phyloP scores from a whole-genome alignment of 2,113 vertebrate species.

The Anser brachyrhynchus region DNA sequence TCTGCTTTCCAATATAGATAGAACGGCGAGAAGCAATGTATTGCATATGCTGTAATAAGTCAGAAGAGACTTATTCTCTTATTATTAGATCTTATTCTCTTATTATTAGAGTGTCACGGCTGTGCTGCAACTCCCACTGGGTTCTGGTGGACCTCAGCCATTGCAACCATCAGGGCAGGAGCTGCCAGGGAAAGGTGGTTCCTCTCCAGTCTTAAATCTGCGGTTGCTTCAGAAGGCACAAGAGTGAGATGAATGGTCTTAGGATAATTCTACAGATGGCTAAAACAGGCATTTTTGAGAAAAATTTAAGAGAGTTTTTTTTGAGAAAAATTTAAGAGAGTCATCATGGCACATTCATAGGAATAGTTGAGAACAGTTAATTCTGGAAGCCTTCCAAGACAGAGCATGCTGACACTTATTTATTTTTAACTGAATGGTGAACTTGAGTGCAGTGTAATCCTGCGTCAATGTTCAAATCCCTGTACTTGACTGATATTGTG shows the following conservation, averaged over 20 bases:
- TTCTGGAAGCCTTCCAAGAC: background rate
- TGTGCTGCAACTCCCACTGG: no score
- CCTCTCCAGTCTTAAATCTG: background rate
- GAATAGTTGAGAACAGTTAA: background rate
- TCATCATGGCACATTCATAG: background rate
- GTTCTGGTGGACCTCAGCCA: no score
- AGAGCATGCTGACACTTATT: background rate
- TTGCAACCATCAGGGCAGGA: no score
- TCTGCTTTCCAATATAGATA: background rate
- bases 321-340: background rate
- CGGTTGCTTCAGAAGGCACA: background rate
- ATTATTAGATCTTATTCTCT: no score
- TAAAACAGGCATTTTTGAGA: background rate
- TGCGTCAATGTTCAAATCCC: background rate
- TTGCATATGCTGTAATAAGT: background rate
- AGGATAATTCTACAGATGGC: background rate
- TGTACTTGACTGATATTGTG: fast-evolving
- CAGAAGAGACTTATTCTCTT: background rate
- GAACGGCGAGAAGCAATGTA: background rate
- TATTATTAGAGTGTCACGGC: no score
- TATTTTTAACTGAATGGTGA: background rate
- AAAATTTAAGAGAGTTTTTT: background rate
- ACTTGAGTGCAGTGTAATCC: background rate
- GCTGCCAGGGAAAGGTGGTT: no score
- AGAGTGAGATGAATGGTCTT: background rate